Percentiles rank a stretch among this genome's conserved stretches.
phyloP scores from a whole-genome alignment of 23 tunicate species.

The Clavelina lepadiformis region DNA sequence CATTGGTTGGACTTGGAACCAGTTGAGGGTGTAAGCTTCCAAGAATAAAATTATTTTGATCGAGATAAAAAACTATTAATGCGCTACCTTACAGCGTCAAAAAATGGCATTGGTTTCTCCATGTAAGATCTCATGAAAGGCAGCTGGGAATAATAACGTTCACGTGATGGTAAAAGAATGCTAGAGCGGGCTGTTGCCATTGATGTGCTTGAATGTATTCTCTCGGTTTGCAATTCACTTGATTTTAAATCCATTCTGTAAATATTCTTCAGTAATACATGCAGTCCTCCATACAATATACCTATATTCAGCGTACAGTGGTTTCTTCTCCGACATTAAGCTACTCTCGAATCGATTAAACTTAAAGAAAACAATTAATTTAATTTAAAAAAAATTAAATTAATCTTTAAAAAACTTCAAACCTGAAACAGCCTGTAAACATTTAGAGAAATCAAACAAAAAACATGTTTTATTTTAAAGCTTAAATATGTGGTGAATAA shows the following conservation, averaged over 20 bases:
- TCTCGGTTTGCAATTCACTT: constrained; percentile 10
- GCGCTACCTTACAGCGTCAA: constrained; percentile 76
- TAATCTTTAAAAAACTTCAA: background rate
- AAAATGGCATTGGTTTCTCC: constrained; percentile 65
- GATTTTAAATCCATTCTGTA: constrained; percentile 15
- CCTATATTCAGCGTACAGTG: no score
- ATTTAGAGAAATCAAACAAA: no score
- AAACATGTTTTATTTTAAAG: no score
- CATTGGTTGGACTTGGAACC: no score
- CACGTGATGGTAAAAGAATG: constrained; percentile 17
- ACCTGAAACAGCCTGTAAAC: no score
- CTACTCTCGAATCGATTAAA: no score
- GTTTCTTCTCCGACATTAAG: no score
- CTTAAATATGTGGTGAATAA: background rate
- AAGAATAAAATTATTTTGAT: background rate
- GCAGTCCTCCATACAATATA: no score
- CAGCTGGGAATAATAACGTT: background rate
- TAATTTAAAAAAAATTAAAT: background rate
- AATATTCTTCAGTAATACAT: no score
- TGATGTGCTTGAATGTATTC: constrained; percentile 31
- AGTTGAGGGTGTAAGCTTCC: no score
- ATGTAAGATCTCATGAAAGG: constrained; percentile 11
- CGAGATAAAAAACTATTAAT: background rate
- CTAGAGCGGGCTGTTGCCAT: constrained; percentile 40
- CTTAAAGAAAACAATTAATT: background rate